Conservation (phyloP, 2,797 vertebrate species). For the Knipowitschia caucasica region DNA sequence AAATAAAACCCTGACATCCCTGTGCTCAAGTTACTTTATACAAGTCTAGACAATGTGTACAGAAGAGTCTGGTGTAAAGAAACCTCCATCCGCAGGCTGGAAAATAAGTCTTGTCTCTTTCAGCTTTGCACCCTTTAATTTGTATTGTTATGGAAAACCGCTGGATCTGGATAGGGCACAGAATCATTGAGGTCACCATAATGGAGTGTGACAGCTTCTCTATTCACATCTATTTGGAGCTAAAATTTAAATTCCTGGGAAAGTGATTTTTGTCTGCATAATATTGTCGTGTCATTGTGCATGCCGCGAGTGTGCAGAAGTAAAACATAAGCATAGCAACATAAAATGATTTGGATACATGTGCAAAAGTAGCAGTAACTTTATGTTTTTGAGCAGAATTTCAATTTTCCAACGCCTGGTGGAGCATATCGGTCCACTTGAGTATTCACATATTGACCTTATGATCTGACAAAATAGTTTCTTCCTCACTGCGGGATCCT, state of each 20-base stretch:
- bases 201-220: conserved; percentile 73
- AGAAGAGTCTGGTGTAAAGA: conserved; percentile 67
- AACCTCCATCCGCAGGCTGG: conserved; percentile 57
- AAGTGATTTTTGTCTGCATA: conserved; percentile 57
- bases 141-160: conserved; percentile 76
- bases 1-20: no score
- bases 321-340: not conserved
- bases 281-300: conserved; percentile 46
- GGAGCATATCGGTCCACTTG: conserved; percentile 50
- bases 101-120: conserved; percentile 70
- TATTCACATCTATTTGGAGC: conserved; percentile 73
- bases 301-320: conserved; percentile 8
- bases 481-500: conserved; percentile 71
- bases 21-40: conserved; percentile 58
- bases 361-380: not conserved
- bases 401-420: not conserved
- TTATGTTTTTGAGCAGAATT: conserved; percentile 7
- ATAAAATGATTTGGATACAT: not conserved
- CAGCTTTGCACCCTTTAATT: conserved; percentile 70
- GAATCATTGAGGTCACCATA: conserved; percentile 74
- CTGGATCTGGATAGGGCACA: conserved; percentile 71
- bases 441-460: conserved; percentile 76
- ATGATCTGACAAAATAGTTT: conserved; percentile 72
- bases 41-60: conserved; percentile 54
- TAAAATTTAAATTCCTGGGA: conserved; percentile 74